Evolutionary conservation across 37 sponge, comb jelly and placozoan genomes (phyloP).

Genomic region (Beroe ovata): DNA sequence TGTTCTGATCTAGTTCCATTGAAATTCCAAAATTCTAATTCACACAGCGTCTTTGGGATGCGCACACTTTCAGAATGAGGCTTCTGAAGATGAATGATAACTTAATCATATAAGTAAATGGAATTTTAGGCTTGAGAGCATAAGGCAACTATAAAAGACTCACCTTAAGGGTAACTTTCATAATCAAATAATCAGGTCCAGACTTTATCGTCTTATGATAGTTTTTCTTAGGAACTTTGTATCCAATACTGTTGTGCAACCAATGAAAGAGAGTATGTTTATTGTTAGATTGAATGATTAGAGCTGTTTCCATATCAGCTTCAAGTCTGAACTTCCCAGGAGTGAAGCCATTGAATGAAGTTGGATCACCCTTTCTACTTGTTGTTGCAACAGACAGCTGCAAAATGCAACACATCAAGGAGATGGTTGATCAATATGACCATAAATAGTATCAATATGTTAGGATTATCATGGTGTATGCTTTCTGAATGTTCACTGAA

Average conservation of each 20-base stretch:
- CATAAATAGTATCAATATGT: not conserved
- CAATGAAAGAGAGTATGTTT: constrained; percentile 1
- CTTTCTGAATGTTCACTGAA: too few relatives aligned
- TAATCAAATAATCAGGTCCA: not conserved
- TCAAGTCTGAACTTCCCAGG: not conserved
- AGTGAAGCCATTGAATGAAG: constrained; percentile 17
- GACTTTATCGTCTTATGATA: not conserved
- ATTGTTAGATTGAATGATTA: not conserved
- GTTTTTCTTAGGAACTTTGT: not conserved
- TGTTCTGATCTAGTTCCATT: not conserved
- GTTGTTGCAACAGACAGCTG: constrained; percentile 6
- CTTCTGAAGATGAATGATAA: not conserved
- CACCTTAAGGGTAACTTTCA: constrained; percentile 1
- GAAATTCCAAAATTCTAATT: constrained; percentile 26
- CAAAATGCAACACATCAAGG: not conserved
- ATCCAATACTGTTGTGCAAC: not conserved
- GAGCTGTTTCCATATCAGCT: constrained; percentile 15
- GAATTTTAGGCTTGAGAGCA: not conserved
- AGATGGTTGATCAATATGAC: not conserved
- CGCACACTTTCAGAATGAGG: not conserved
- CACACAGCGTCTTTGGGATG: constrained; percentile 2
- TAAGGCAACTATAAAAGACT: too few relatives aligned
- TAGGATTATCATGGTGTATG: too few relatives aligned
- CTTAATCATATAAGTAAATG: not conserved
- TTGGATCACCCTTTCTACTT: not conserved